Percentiles rank a stretch among this genome's conserved stretches.
These are phyloP conservation scores for Sceliomorpha sp. DNA, from an alignment of 2,888 invertebrate species.

Conservation along the genomic window DNA sequence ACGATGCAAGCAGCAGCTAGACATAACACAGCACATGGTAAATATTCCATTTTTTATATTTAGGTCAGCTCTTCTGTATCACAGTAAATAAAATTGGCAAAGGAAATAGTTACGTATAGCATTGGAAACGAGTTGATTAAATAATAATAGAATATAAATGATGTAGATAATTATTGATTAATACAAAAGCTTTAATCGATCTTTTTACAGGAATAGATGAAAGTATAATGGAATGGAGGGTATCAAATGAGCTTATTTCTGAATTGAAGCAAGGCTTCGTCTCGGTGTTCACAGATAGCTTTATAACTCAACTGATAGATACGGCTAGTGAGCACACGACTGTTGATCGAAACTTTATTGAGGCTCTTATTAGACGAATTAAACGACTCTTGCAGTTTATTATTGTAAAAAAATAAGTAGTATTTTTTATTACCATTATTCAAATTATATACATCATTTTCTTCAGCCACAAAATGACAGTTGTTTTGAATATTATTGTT, in stretches of 20 bases:
- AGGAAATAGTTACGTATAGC: no score
- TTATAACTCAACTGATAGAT: conserved; percentile 87
- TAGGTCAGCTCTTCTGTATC: no score
- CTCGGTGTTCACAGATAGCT: conserved; percentile 89
- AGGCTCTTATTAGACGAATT: conserved; percentile 88
- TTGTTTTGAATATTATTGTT: no score
- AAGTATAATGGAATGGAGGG: conserved; percentile 80
- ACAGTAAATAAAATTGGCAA: no score
- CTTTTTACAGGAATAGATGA: conserved; percentile 68
- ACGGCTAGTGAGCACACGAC: conserved; percentile 86
- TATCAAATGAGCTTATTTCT: conserved; percentile 84
- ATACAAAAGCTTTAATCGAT: conserved; percentile 1
- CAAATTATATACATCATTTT: no score
- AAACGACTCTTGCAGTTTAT: conserved; percentile 91
- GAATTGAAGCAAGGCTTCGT: conserved; percentile 87
- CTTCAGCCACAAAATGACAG: no score
- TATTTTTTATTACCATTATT: no score
- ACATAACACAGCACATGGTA: conserved; percentile 69
- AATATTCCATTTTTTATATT: no score
- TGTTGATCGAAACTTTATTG: conserved; percentile 86
- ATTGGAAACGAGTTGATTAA: conserved; percentile 4
- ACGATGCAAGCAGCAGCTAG: conserved; percentile 84
- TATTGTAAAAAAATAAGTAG: conserved; percentile 82
- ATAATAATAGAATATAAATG: conserved; percentile 31
- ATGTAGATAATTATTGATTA: conserved; percentile 1